These are phyloP conservation scores for Bubo blakistoni DNA, from an alignment of 2,113 vertebrate genomes.

Conservation along the genomic window DNA sequence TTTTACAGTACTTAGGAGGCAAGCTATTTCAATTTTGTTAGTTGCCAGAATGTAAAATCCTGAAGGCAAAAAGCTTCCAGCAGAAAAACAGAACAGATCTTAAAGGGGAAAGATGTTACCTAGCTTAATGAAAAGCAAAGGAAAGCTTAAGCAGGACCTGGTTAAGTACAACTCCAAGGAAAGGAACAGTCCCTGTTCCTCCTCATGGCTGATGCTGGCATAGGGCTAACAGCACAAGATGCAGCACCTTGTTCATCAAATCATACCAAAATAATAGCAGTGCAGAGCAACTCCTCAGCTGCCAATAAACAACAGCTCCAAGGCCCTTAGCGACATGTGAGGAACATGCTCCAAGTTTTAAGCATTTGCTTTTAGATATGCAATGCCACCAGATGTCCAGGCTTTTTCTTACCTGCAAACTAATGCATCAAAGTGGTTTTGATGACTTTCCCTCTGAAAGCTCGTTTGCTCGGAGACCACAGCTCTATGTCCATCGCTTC, in stretches of 20 bases:
- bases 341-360: background rate
- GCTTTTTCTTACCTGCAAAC: background rate
- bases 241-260: background rate
- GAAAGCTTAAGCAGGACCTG: background rate
- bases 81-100: background rate
- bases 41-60: slow-evolving; percentile 61
- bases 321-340: fast-evolving
- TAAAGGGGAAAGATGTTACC: slow-evolving; percentile 13
- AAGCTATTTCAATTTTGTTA: slow-evolving; percentile 63
- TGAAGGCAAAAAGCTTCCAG: slow-evolving; percentile 47
- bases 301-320: background rate
- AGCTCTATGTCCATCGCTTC: background rate
- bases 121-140: background rate
- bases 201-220: fast-evolving
- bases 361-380: background rate
- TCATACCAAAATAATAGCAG: background rate
- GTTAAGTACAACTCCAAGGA: background rate
- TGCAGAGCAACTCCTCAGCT: background rate
- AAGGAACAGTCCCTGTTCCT: background rate
- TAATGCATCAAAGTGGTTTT: background rate
- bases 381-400: background rate
- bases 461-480: background rate
- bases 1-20: slow-evolving; percentile 60
- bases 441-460: background rate
- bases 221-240: background rate